Base-by-base conservation (phyloP, 2,113 vertebrate genomes). In the Corythoichthys haematopterus region DNA sequence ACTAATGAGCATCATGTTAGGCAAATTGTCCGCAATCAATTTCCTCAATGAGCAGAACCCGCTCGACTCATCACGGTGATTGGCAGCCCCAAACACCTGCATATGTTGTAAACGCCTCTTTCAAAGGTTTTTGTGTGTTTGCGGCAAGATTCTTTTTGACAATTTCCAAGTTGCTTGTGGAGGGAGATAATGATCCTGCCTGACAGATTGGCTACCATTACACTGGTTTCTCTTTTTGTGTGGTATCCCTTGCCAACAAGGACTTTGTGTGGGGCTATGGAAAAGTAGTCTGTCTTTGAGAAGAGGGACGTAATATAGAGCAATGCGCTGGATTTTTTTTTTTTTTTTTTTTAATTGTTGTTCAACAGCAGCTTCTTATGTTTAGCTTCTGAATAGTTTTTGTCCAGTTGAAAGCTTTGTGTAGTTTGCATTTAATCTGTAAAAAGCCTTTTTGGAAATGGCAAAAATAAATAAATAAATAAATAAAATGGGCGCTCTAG, bases 121-220 rank as follows among this genome's bases (percentile, higher is more conserved):
- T 91, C 82, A 87, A 86, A 88, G 84, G 79, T 77, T 87, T 77
- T 88, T 91, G 91, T 90, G 87, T 89, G 91, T 90, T 79, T 71
- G 83, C 84, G 89, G 88, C 85, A 85, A 88, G 86, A 87, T 83
- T 82, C 68, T 80, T 88, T 85, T 84, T 89, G 85, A 89, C 84
- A 88, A 89, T 91, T 91, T 86, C 81, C 80, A 89, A 91, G 88
- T 87, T 91, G 87, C 73, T 90, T 87, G 74, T 85, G 69, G 85
- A 82, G 66, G 87, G 90, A 78, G 78, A 87, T 89, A 88, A 87
- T 88, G 79, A 89, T 84, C 71, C 71, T 70, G 52, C 61, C 78
- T 84, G 83, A 86, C 86, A 85, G 87, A 84, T 87, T 84, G 67
- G 58, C 74, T 86, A 79, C 84, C 90, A 91, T 91, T 86, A 88